Base-by-base conservation (phyloP, 2,797 vertebrate species). In the Schizopygopsis malacanthus region DNA sequence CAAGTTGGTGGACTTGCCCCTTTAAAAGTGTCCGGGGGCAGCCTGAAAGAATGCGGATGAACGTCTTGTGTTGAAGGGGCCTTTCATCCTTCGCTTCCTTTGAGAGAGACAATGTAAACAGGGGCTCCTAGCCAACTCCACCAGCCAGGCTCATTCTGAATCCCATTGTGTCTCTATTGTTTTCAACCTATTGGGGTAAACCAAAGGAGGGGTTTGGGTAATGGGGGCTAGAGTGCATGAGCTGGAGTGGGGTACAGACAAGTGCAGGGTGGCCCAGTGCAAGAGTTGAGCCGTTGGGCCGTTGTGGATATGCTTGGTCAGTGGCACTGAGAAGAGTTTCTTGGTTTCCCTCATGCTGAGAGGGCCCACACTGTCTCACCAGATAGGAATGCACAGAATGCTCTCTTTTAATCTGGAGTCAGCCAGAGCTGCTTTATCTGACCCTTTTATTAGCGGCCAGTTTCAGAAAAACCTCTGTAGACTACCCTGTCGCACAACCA, bases 91-190 rank as follows among this genome's bases (percentile, higher is more conserved):
- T 95, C 92, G 93, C 95, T 97, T 98, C 96, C 96, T 97, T 90
- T 91, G 96, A 96, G 95, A 95, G 92, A 94, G 95, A 95, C 95
- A 97, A 95, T 97, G 97, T 98, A 98, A 99, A 98, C 97, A 98
- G 92, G 93, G 97, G 97, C 96, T 93, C 33, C 0, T 0, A 37
- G 96, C 97, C 97, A 96, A 92, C 88, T 86, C 89, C 91, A 90
- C 92, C 93, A 89, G 88, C 87, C 85, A 22, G 37, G 81, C 88
- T 84, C 83, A 86, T 91, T 87, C 86, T 87, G 83, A 89, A 90
- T 93, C 85, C 12, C 88, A 87, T 90, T 89, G 86, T 86, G 45
- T 72, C 77, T 79, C 79, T 88, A 89, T 93, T 91, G 90, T 90
- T 91, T 93, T 91, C 86, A 88, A 81, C 85, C 81, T 84, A 84